Evolutionary conservation across 2,888 invertebrate genomes (phyloP), one percentile per base, ranked within the genome.

Genomic region (Biston betularia): DNA sequence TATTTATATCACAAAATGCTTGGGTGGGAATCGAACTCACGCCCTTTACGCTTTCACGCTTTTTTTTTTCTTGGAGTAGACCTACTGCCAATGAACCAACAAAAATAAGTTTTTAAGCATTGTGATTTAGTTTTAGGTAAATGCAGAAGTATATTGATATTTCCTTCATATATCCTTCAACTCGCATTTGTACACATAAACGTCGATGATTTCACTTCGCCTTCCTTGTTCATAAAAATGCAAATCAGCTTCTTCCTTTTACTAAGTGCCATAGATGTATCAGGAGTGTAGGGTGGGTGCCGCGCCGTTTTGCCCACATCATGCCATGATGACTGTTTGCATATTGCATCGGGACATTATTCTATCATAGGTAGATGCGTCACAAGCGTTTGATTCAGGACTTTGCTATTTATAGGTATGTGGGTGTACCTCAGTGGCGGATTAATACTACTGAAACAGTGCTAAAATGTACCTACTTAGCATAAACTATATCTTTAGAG

Each of bases 171-270:
- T 46, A 48, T 57, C 57, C 57, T 48, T 38, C 57, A 57, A 48
- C 46, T 45, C 34, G 34, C 12, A 44, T n/a, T 33, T 34, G 55
- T 34, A 53, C 38, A 38, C 38, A 53, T 65, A 70, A 69, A 59
- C 60, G 61, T 68, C 65, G 71, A 85, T 88, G 88, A 88, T 86
- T 88, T 86, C 80, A 80, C 75, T 81, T 77, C 88, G 89, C 87
- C 90, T 90, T 89, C 90, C 86, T 85, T 77, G 84, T 89, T 91
- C 86, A 90, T 90, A 89, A 92, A 92, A 92, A 89, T 88, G 87
- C 89, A 91, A 92, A 92, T 91, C 89, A 90, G 89, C 86, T 80
- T 82, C 91, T 90, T 93, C 92, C 92, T 90, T 87, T 89, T 79
- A 79, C 83, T 87, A 90, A 89, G 90, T 88, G 88, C 80, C 80